A percentile compares a stretch with the other conserved stretches of the same genome.
These are phyloP conservation scores for Sitodiplosis mosellana DNA, from an alignment of 1,140 invertebrate species.

Conservation along the genomic window DNA sequence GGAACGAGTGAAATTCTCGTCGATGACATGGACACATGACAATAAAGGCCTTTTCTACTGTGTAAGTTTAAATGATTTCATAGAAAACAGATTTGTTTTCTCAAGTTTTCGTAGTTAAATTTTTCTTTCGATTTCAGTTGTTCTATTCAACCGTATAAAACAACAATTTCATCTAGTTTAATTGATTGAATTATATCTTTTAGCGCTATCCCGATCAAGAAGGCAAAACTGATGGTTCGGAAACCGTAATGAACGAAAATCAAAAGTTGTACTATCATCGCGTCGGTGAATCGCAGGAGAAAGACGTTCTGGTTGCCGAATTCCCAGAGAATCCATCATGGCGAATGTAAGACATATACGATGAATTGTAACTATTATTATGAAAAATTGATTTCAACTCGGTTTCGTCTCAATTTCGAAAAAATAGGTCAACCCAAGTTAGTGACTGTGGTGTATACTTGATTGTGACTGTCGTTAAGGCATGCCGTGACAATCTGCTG, in stretches of 20 bases:
- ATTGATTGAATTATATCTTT: not conserved
- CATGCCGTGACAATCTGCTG: constrained; percentile 74
- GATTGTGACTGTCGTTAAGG: constrained; percentile 55
- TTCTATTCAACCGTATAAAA: too few species aligned
- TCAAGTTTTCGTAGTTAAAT: not conserved
- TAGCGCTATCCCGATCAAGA: not conserved
- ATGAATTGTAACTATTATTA: too few species aligned
- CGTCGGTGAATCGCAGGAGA: constrained; percentile 68
- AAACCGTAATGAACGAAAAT: constrained; percentile 68
- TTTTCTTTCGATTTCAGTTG: too few species aligned
- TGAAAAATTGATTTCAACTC: constrained; percentile 1
- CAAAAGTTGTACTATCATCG: constrained; percentile 90
- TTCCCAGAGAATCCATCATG: constrained; percentile 83
- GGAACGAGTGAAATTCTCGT: constrained; percentile 80
- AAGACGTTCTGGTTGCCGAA: constrained; percentile 79
- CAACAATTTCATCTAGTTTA: too few species aligned
- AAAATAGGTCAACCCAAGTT: constrained; percentile 53
- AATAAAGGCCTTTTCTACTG: constrained; percentile 91
- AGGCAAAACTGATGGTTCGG: constrained; percentile 56
- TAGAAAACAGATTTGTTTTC: too few species aligned
- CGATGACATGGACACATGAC: constrained; percentile 87
- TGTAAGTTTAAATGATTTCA: constrained; percentile 30
- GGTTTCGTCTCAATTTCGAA: too few species aligned
- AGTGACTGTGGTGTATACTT: constrained; percentile 80
- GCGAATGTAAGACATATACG: constrained; percentile 53